Conservation (phyloP, 2,797 vertebrate species). For the Bucorvus abyssinicus region DNA sequence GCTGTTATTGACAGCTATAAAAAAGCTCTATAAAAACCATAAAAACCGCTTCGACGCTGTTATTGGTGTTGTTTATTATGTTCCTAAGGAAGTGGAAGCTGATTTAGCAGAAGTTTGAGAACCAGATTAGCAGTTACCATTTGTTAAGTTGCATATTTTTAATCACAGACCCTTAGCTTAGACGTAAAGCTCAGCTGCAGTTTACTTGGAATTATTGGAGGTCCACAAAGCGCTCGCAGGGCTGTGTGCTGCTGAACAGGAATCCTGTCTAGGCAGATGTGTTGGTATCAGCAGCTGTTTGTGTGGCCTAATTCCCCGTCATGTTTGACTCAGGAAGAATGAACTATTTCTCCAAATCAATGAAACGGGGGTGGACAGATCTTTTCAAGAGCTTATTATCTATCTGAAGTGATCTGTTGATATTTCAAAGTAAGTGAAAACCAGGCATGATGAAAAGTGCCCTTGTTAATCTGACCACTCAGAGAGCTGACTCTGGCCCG, state of each 20-base stretch:
- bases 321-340: not conserved
- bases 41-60: not conserved
- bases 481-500: not conserved
- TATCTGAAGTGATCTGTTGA: not conserved
- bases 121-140: not conserved
- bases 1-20: not conserved
- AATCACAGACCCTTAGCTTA: not conserved
- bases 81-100: not conserved
- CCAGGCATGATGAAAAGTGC: not conserved
- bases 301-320: not conserved
- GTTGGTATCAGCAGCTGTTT: not conserved
- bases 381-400: not conserved
- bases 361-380: not conserved
- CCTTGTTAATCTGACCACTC: not conserved
- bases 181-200: not conserved
- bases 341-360: not conserved
- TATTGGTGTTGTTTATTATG: not conserved
- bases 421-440: not conserved
- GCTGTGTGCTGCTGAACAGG: not conserved
- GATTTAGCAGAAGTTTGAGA: not conserved
- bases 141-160: not conserved
- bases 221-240: not conserved
- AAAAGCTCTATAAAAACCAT: not conserved
- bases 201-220: not conserved
- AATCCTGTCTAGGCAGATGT: not conserved